These are phyloP conservation scores for Poliocrania exsul DNA, from an alignment of 2,797 vertebrate species.

Conservation along the genomic window DNA sequence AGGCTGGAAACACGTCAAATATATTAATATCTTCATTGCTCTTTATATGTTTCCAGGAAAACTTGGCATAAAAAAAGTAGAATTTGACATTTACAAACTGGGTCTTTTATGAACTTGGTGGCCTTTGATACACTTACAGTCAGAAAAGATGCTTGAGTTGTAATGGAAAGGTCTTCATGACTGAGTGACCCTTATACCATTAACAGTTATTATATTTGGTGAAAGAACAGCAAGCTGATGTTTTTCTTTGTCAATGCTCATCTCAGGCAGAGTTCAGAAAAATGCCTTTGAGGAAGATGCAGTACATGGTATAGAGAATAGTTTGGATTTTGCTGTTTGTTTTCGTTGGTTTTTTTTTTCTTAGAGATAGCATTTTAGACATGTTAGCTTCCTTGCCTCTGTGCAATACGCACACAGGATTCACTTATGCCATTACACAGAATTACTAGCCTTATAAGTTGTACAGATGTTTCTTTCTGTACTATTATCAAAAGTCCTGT, in stretches of 20 bases:
- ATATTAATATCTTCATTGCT: neutral
- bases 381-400: neutral
- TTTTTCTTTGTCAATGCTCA: neutral
- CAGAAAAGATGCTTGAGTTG: neutral
- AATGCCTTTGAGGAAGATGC: neutral
- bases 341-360: neutral
- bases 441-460: neutral
- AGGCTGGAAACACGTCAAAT: neutral
- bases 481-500: neutral
- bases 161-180: neutral
- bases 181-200: neutral
- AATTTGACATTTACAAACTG: slow-evolving; percentile 10
- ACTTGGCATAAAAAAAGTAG: neutral
- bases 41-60: slow-evolving; percentile 10
- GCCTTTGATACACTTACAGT: neutral
- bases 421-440: neutral
- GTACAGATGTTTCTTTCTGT: neutral
- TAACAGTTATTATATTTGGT: neutral
- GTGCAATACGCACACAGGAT: neutral
- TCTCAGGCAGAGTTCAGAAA: neutral
- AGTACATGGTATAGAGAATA: neutral
- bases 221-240: neutral
- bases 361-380: neutral
- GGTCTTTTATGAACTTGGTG: neutral
- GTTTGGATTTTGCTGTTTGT: neutral